phyloP scores from a whole-genome alignment of 2,797 vertebrate species.

The Notoglanidium macrostoma region DNA sequence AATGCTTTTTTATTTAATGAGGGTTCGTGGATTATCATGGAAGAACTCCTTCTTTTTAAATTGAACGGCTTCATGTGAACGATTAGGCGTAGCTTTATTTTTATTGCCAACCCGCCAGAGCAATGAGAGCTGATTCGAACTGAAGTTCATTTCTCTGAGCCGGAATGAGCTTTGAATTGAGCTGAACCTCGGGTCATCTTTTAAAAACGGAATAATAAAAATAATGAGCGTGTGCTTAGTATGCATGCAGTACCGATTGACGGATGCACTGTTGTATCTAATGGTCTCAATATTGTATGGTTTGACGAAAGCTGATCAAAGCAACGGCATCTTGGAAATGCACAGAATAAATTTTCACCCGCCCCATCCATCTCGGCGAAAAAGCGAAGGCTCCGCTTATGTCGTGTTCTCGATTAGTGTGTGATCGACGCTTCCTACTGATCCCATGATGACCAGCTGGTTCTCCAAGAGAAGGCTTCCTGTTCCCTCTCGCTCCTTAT shows the following conservation, averaged over 20 bases:
- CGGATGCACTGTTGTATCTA: not conserved
- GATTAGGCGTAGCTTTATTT: not conserved
- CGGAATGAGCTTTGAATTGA: not conserved
- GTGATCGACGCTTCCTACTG: conserved; percentile 2
- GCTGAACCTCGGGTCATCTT: not conserved
- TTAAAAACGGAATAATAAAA: not conserved
- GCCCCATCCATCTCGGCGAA: not conserved
- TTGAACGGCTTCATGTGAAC: too few species aligned
- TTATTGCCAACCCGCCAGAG: not conserved
- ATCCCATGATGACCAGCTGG: conserved; percentile 30
- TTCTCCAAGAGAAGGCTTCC: conserved; percentile 13
- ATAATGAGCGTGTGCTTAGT: not conserved
- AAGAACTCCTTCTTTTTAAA: not conserved
- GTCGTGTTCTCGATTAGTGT: conserved; percentile 13
- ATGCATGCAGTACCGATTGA: not conserved
- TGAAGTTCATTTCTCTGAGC: not conserved
- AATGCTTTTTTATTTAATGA: not conserved
- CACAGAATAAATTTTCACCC: conserved; percentile 25
- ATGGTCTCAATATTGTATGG: not conserved
- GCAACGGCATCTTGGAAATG: not conserved
- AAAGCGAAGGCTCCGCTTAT: conserved; percentile 26
- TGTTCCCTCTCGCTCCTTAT: not conserved
- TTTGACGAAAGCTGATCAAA: not conserved
- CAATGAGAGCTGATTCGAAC: not conserved
- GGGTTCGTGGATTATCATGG: not conserved